Base-by-base conservation (phyloP, 2,888 invertebrate genomes). In the Euproctis similis region DNA sequence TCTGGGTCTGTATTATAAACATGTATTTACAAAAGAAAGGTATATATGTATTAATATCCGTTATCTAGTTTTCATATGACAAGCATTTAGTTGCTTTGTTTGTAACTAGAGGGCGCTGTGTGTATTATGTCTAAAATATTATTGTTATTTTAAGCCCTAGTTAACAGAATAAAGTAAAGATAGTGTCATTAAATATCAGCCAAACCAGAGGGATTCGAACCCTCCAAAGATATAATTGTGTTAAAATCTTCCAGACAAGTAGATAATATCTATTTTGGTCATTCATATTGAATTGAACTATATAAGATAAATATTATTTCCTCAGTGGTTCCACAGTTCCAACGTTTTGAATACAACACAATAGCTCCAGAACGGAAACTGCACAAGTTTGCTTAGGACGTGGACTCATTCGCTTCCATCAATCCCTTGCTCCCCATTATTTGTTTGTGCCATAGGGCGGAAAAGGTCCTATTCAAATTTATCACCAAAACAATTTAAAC, bases 381-480 rank as follows among this genome's bases (percentile, higher is more conserved):
- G 60, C 61, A 54, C 46, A 62, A 67, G 74, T 80, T 78, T 76
- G 62, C 64, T 76, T 75, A 78, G 76, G 77, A 76, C 65, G 63
- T 64, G 59, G 59, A 69, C 62, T 67, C 66, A 63, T 68, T 73
- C 71, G 48, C 63, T 64, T 58, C 61, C 67, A 70, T 73, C 73
- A 75, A 75, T 72, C 74, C 71, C 58, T 67, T 61, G 58, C 62
- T 66, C 47, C n/a, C 67, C 62, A 68, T 75, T 78, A 78, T 77
- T 75, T 80, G 73, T 71, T 67, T 60, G 67, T 51, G 40, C 36
- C 30, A 34, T 50, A 41, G 46, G 60, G 47, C 35, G 46, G 45
- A 39, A 59, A 76, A 67, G 48, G 65, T 46, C 58, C 45, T 45
- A 71, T 52, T 49, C 42, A 40, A 45, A 40, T 31, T 37, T 34